Conservation (phyloP, 37 sponge, comb jelly and placozoan species). For the Chondrilla cf. caribensis region DNA sequence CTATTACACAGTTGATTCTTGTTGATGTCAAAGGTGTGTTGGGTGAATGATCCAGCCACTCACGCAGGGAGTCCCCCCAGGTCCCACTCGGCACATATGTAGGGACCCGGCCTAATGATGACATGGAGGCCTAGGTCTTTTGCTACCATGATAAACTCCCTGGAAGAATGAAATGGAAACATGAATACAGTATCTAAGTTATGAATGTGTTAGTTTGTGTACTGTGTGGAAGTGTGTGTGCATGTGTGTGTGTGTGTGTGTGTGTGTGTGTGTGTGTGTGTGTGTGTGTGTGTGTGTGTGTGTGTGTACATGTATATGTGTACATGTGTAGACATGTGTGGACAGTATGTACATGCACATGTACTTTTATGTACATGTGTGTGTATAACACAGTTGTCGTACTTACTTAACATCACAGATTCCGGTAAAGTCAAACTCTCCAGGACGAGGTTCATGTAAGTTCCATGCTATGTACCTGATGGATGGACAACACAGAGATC, state of each 20-base stretch:
- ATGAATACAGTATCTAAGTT: not conserved
- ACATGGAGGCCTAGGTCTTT: constrained; percentile 73
- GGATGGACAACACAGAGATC: no score
- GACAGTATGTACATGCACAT: constrained; percentile 25
- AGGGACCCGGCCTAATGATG: constrained; percentile 93
- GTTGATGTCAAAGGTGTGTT: no score
- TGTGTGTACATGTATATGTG: constrained; percentile 36
- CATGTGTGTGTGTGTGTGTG: constrained; percentile 30
- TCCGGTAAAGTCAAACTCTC: constrained; percentile 79
- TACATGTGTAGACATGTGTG: constrained; percentile 25
- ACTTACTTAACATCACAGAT: constrained; percentile 55
- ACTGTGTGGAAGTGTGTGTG: constrained; percentile 16
- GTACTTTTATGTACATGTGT: constrained; percentile 7
- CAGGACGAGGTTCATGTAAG: constrained; percentile 77
- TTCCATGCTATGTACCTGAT: constrained; percentile 93
- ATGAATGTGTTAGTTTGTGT: no score
- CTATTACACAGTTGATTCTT: no score
- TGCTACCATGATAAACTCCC: constrained; percentile 60
- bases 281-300: constrained; percentile 48
- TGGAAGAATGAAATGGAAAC: not conserved
- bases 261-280: constrained; percentile 47
- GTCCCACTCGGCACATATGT: constrained; percentile 98
- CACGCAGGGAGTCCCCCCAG: constrained; percentile 89
- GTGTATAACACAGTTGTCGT: not conserved
- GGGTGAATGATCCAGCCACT: no score